phyloP scores from a whole-genome alignment of 1,140 invertebrate genomes.

The Whitmania pigra region DNA sequence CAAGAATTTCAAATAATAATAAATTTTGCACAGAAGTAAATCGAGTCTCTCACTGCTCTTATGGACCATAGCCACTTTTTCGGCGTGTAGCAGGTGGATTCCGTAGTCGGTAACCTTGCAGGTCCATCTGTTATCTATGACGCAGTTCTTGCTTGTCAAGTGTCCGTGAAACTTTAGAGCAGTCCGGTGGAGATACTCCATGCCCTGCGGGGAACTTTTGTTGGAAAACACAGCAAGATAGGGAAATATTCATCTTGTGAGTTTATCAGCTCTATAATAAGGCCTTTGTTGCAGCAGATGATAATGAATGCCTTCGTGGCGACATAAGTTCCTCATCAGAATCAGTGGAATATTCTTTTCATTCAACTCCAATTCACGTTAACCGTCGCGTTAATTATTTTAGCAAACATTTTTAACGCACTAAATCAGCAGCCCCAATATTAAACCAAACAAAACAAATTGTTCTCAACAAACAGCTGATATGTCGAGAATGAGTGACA shows the following conservation, averaged over 20 bases:
- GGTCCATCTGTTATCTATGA: constrained; percentile 84
- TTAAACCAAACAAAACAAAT: background rate
- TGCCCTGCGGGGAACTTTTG: constrained; percentile 52
- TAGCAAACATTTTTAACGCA: too few relatives aligned
- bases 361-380: too few relatives aligned
- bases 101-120: constrained; percentile 86
- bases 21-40: background rate
- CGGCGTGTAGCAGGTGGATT: constrained; percentile 68
- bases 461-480: background rate
- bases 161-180: constrained; percentile 79
- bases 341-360: too few relatives aligned
- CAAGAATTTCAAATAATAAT: too few relatives aligned
- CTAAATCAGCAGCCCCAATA: too few relatives aligned
- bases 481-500: constrained; percentile 14
- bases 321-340: too few relatives aligned
- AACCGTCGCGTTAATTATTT: background rate
- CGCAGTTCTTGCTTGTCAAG: constrained; percentile 83
- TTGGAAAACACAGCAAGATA: background rate
- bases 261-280: too few relatives aligned
- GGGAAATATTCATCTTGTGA: too few relatives aligned
- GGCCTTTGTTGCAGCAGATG: too few relatives aligned
- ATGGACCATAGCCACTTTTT: background rate
- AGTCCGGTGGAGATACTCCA: constrained; percentile 73
- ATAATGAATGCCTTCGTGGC: too few relatives aligned
- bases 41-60: background rate